phyloP scores from a whole-genome alignment of 2,113 vertebrate genomes.

The Calcarius ornatus region DNA sequence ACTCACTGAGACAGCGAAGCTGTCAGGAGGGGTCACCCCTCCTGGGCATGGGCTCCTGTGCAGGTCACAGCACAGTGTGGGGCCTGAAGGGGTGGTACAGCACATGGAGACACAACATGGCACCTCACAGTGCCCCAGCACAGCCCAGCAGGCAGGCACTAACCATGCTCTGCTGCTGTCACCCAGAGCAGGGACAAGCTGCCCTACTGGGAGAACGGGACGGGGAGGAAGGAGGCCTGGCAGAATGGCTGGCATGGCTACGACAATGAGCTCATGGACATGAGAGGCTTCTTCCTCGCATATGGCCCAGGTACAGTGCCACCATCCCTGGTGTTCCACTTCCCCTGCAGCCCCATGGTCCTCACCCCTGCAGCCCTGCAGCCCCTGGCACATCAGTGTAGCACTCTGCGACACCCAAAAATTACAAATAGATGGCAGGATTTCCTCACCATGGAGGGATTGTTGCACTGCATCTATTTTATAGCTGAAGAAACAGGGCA shows the following conservation, averaged over 20 bases:
- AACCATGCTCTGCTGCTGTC: neutral
- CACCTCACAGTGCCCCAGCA: neutral
- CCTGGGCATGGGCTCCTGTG: neutral
- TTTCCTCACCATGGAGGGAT: neutral
- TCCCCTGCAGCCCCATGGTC: neutral
- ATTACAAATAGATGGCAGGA: neutral
- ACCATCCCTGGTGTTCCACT: neutral
- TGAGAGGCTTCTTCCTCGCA: constrained; percentile 91
- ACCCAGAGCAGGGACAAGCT: constrained; percentile 82
- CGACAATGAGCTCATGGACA: constrained; percentile 90
- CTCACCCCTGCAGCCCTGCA: neutral
- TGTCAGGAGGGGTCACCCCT: neutral
- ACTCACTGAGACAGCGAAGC: neutral
- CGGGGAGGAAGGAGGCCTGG: constrained; percentile 77
- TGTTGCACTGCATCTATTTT: neutral
- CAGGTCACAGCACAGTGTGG: neutral
- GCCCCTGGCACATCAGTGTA: neutral
- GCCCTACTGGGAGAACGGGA: constrained; percentile 89
- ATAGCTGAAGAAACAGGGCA: neutral
- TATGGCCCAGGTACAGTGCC: constrained; percentile 85
- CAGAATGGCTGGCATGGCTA: constrained; percentile 95
- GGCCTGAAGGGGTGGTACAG: neutral
- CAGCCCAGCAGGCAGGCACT: neutral
- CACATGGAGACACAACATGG: neutral
- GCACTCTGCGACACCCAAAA: neutral